Conservation (phyloP, 2,113 vertebrate species). For the Callorhinus ursinus region DNA sequence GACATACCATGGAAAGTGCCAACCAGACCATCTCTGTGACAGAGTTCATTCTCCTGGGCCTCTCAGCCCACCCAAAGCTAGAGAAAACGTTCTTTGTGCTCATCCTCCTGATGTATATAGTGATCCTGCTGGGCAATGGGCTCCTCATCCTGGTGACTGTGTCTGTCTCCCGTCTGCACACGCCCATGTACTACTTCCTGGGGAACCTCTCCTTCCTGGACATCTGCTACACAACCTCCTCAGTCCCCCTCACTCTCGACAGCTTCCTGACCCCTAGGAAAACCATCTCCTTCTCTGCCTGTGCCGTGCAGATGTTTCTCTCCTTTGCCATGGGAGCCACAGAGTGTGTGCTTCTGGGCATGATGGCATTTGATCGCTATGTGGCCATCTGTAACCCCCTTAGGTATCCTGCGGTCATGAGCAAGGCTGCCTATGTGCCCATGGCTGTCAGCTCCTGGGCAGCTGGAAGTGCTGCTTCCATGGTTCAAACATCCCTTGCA, state of each 20-base stretch:
- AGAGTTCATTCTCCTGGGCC: conserved; percentile 48
- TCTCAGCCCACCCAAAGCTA: neutral
- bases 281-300: conserved; percentile 57
- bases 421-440: neutral
- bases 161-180: conserved; percentile 20
- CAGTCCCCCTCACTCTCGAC: neutral
- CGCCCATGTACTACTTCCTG: conserved; percentile 74
- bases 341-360: neutral
- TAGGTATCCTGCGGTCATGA: neutral
- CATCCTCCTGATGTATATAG: conserved; percentile 40
- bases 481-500: conserved; percentile 45
- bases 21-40: conserved; percentile 12
- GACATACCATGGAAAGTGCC: neutral
- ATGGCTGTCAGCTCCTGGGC: neutral
- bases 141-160: conserved; percentile 60
- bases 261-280: conserved; percentile 63
- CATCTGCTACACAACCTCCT: conserved; percentile 69
- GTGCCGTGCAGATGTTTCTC: conserved; percentile 68
- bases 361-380: neutral
- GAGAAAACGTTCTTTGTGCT: conserved; percentile 21
- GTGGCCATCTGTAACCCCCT: neutral
- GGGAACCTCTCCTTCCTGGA: conserved; percentile 76
- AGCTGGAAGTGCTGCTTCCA: neutral
- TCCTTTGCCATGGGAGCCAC: conserved; percentile 64
- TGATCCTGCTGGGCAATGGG: conserved; percentile 50